A percentile compares a stretch with the other conserved stretches of the same genome.
Conservation (phyloP, 2,888 invertebrate genomes). For the Shargacucullia verbasci region DNA sequence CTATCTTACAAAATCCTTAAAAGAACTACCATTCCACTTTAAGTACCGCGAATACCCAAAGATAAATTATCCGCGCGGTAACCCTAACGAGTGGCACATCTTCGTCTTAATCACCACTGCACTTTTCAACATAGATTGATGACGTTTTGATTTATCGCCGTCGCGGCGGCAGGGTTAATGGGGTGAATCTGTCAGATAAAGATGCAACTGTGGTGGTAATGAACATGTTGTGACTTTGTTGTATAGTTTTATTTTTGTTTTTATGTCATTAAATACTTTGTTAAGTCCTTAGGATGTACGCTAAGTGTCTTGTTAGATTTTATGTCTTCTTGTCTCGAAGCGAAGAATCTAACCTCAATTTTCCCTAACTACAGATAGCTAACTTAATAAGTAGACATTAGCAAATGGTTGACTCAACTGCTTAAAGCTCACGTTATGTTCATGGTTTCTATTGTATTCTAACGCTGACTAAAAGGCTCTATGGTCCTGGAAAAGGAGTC, state of each 20-base stretch:
- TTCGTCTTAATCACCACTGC: slow-evolving; percentile 70
- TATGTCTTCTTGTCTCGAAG: too few species aligned
- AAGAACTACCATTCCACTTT: slow-evolving; percentile 8
- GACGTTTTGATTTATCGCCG: slow-evolving; percentile 74
- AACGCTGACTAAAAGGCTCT: too few species aligned
- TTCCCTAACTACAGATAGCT: too few species aligned
- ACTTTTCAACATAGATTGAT: slow-evolving; percentile 70
- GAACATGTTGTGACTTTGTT: slow-evolving; percentile 44
- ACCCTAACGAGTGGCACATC: slow-evolving; percentile 35
- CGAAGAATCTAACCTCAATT: too few species aligned
- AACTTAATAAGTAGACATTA: too few species aligned
- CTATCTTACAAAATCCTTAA: slow-evolving; percentile 27
- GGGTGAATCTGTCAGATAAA: slow-evolving; percentile 69
- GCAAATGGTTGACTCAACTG: too few species aligned
- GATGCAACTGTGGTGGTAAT: slow-evolving; percentile 60
- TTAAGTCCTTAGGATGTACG: too few species aligned
- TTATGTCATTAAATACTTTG: background rate
- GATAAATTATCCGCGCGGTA: slow-evolving; percentile 52
- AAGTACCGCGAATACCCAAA: slow-evolving; percentile 20
- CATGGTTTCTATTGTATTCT: too few species aligned
- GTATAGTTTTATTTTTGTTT: slow-evolving; percentile 16
- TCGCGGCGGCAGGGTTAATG: slow-evolving; percentile 68
- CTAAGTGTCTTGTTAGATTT: too few species aligned
- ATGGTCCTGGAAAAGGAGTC: too few species aligned
- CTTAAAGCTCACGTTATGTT: too few species aligned